phyloP scores from a whole-genome alignment of 2,888 invertebrate genomes.

The Caenorhabditis virilis region DNA sequence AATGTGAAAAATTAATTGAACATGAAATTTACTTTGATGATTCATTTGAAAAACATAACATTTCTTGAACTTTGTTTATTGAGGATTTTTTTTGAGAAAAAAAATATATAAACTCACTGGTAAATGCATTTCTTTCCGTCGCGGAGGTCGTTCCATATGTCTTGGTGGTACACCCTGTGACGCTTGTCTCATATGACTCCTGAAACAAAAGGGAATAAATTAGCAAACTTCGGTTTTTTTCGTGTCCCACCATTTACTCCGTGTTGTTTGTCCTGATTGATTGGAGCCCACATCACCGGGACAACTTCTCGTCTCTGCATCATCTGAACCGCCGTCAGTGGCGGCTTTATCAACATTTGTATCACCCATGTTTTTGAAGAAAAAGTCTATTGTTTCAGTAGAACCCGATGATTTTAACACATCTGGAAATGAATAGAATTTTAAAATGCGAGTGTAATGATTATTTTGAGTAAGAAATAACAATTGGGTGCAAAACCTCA shows the following conservation, averaged over 20 bases:
- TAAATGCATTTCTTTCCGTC: constrained; percentile 43
- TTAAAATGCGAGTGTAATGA: no score
- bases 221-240: neutral
- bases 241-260: constrained; percentile 37
- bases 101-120: constrained; percentile 34
- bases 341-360: no score
- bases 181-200: constrained; percentile 52
- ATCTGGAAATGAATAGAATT: no score
- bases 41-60: neutral
- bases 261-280: constrained; percentile 23
- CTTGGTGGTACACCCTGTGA: constrained; percentile 52
- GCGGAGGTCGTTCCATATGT: constrained; percentile 35
- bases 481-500: no score
- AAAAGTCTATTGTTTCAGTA: neutral
- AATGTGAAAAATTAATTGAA: no score
- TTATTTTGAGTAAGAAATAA: no score
- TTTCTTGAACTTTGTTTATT: no score
- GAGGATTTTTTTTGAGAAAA: no score
- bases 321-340: constrained; percentile 27
- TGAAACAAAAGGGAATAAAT: constrained; percentile 17
- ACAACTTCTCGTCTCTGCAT: constrained; percentile 64
- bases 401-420: neutral
- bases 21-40: no score
- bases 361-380: neutral
- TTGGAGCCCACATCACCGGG: constrained; percentile 60